Conservation (phyloP, 2,888 invertebrate genomes). For the Odiellus spinosus region DNA sequence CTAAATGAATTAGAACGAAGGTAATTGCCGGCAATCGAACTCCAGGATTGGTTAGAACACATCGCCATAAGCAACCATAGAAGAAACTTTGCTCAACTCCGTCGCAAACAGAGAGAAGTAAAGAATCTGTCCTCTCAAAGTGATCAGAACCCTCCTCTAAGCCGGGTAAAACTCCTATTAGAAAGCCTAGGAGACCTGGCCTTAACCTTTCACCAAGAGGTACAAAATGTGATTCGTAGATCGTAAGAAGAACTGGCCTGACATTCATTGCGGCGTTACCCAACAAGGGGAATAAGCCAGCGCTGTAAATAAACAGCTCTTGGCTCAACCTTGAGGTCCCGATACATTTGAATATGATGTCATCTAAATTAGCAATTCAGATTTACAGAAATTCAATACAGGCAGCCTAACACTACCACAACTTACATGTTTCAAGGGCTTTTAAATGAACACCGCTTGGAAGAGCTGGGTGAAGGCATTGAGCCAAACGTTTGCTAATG, state of each 20-base stretch:
- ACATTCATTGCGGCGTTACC: slow-evolving; percentile 81
- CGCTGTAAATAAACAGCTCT: slow-evolving; percentile 68
- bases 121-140: slow-evolving; percentile 52
- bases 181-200: slow-evolving; percentile 68
- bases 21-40: slow-evolving; percentile 65
- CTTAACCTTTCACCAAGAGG: slow-evolving; percentile 56
- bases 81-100: slow-evolving; percentile 62
- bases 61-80: slow-evolving; percentile 76
- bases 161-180: slow-evolving; percentile 75
- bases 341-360: slow-evolving; percentile 69
- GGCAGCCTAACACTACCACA: too few species aligned
- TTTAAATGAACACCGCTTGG: slow-evolving; percentile 83
- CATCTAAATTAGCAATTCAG: too few species aligned
- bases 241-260: slow-evolving; percentile 55
- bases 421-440: slow-evolving; percentile 72
- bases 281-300: slow-evolving; percentile 72
- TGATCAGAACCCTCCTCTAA: slow-evolving; percentile 70
- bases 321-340: slow-evolving; percentile 58
- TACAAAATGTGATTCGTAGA: slow-evolving; percentile 77
- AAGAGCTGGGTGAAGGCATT: slow-evolving; percentile 82
- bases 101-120: slow-evolving; percentile 53
- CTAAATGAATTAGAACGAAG: slow-evolving; percentile 61
- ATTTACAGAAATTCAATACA: too few species aligned
- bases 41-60: slow-evolving; percentile 59
- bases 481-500: slow-evolving; percentile 74